phyloP scores from a whole-genome alignment of 2,888 invertebrate genomes.

The Drosophila yooni region DNA sequence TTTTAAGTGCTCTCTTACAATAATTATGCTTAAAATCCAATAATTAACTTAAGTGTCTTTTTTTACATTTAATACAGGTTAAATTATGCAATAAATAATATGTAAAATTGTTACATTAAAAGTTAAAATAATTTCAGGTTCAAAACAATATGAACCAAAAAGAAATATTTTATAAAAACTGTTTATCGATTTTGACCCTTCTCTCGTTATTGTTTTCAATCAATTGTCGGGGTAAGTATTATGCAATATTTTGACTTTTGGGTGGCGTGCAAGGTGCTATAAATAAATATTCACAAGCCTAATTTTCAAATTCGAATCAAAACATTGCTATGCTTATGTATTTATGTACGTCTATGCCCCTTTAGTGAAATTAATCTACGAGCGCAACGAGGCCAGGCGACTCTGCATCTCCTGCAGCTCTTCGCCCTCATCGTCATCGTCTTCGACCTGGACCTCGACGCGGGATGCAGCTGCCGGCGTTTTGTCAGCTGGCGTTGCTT shows the following conservation, averaged over 20 bases:
- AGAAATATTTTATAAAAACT: slow-evolving; percentile 26
- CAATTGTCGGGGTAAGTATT: slow-evolving; percentile 20
- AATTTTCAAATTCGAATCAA: slow-evolving; percentile 33
- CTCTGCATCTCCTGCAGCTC: slow-evolving; percentile 97
- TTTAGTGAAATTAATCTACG: slow-evolving; percentile 86
- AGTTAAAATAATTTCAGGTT: slow-evolving; percentile 40
- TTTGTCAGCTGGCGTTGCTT: slow-evolving; percentile 87
- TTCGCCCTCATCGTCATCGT: slow-evolving; percentile 89
- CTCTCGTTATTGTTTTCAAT: slow-evolving; percentile 41
- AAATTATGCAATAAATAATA: slow-evolving; percentile 71
- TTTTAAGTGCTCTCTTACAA: background rate
- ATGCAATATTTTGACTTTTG: slow-evolving; percentile 25
- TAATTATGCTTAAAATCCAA: slow-evolving; percentile 3
- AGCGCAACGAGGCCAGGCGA: slow-evolving; percentile 93
- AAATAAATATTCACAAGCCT: slow-evolving; percentile 45
- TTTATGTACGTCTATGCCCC: slow-evolving; percentile 6
- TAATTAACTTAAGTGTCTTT: slow-evolving; percentile 12
- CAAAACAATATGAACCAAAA: slow-evolving; percentile 51
- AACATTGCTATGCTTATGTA: slow-evolving; percentile 16
- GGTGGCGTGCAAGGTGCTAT: slow-evolving; percentile 29
- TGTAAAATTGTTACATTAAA: slow-evolving; percentile 44
- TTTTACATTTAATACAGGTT: slow-evolving; percentile 56
- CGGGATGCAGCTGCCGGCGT: slow-evolving; percentile 86
- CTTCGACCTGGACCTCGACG: slow-evolving; percentile 74
- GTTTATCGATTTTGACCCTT: slow-evolving; percentile 29